These are phyloP conservation scores for Strigamia crassipes DNA, from an alignment of 2,888 invertebrate species.

Conservation along the genomic window DNA sequence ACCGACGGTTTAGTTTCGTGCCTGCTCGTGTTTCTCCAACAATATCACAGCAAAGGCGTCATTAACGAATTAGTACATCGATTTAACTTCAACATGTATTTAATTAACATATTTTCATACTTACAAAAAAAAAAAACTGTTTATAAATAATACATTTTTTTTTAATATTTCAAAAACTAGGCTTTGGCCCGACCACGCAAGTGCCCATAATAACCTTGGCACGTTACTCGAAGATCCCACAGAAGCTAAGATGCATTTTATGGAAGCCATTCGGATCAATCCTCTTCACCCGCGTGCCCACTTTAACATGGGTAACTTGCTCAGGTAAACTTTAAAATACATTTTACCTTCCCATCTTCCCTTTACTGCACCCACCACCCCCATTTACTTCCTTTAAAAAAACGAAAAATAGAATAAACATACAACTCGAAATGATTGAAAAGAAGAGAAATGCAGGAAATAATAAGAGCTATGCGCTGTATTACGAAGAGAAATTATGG, in stretches of 20 bases:
- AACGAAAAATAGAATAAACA: not conserved
- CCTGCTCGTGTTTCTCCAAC: not conserved
- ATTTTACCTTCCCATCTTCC: not conserved
- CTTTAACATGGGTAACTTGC: constrained; percentile 80
- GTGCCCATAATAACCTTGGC: constrained; percentile 85
- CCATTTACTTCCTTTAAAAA: not conserved
- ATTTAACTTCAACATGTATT: not conserved
- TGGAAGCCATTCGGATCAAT: constrained; percentile 63
- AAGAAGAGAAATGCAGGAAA: not conserved
- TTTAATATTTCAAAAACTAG: constrained; percentile 60
- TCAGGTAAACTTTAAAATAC: constrained; percentile 67
- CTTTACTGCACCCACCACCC: not conserved
- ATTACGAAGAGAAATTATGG: constrained; percentile 6
- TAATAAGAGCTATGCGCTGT: not conserved
- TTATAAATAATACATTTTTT: not conserved
- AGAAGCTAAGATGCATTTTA: constrained; percentile 77
- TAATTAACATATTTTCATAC: not conserved
- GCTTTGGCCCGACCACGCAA: constrained; percentile 81
- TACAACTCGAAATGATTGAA: constrained; percentile 4
- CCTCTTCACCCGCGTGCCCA: constrained; percentile 80
- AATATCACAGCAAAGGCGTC: not conserved
- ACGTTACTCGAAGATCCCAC: constrained; percentile 70
- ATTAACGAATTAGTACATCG: constrained; percentile 25
- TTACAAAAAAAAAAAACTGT: not conserved
- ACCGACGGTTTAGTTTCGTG: not conserved